Conservation (phyloP, 1,140 invertebrate species). For the Cydia pomonella region DNA sequence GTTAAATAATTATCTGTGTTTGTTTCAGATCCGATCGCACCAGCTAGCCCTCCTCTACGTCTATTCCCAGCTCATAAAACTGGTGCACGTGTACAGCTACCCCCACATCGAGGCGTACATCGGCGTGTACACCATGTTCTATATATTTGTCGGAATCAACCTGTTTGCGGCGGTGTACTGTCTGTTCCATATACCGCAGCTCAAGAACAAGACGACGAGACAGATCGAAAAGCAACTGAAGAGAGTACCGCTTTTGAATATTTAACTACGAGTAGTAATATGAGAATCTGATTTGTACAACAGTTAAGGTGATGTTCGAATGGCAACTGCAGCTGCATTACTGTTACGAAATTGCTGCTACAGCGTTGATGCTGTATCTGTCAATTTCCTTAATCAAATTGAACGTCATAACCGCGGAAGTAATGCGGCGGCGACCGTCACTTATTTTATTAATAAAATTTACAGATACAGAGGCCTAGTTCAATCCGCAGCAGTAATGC, state of each 20-base stretch:
- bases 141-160: constrained; percentile 64
- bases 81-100: constrained; percentile 58
- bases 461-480: too few relatives aligned
- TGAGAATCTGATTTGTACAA: too few relatives aligned
- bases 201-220: constrained; percentile 54
- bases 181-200: constrained; percentile 53
- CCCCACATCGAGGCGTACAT: constrained; percentile 60
- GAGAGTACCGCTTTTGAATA: constrained; percentile 55
- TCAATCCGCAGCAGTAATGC: too few relatives aligned
- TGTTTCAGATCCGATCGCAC: constrained; percentile 61
- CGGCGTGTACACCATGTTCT: constrained; percentile 60
- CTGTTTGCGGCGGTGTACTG: constrained; percentile 61
- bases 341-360: too few relatives aligned
- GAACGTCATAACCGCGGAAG: too few relatives aligned
- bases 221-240: constrained; percentile 66
- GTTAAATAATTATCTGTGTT: neutral
- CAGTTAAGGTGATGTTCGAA: too few relatives aligned
- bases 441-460: too few relatives aligned
- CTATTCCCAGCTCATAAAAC: constrained; percentile 56
- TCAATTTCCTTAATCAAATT: too few relatives aligned
- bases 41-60: constrained; percentile 50
- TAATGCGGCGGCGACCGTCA: too few relatives aligned
- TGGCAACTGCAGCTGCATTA: too few relatives aligned
- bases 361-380: too few relatives aligned
- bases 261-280: constrained; percentile 44